A percentile compares a stretch with the other conserved stretches of the same genome.
Evolutionary conservation across 2,797 vertebrate species (phyloP).

Genomic region (Dicrostonyx torquatus): DNA sequence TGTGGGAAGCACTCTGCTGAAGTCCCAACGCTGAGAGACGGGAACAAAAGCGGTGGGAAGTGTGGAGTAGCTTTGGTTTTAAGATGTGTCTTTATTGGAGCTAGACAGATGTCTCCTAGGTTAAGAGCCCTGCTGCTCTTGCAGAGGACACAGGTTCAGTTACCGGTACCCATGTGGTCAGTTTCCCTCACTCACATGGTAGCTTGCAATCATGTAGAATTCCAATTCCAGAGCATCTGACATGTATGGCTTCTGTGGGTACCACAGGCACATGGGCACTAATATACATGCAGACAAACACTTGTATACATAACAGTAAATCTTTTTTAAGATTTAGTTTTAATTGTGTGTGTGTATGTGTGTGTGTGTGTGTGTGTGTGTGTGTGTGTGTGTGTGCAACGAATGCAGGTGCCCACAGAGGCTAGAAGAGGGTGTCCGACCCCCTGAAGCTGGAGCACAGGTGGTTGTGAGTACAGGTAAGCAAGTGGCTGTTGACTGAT

Average conservation of each 20-base stretch:
- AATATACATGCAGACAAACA: neutral
- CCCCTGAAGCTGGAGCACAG: neutral
- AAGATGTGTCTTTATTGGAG: neutral
- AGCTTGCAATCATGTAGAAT: neutral
- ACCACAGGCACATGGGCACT: too few species aligned
- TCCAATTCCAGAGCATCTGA: neutral
- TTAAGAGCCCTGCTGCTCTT: neutral
- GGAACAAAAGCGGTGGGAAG: neutral
- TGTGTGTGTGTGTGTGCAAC: too few species aligned
- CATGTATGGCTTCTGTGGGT: neutral
- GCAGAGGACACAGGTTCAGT: neutral
- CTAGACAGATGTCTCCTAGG: neutral
- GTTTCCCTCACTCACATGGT: neutral
- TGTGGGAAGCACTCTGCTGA: neutral
- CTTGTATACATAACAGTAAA: neutral
- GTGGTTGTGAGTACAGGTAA: neutral
- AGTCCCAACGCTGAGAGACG: neutral
- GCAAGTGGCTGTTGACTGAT: neutral
- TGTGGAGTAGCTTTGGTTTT: neutral
- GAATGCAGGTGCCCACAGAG: neutral
- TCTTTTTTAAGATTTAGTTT: neutral
- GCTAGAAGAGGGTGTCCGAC: neutral
- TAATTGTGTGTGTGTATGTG: too few species aligned
- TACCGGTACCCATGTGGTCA: neutral
- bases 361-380: too few species aligned